Conservation (phyloP, 2,113 vertebrate species). For the Calyptommatus sinebrachiatus region DNA sequence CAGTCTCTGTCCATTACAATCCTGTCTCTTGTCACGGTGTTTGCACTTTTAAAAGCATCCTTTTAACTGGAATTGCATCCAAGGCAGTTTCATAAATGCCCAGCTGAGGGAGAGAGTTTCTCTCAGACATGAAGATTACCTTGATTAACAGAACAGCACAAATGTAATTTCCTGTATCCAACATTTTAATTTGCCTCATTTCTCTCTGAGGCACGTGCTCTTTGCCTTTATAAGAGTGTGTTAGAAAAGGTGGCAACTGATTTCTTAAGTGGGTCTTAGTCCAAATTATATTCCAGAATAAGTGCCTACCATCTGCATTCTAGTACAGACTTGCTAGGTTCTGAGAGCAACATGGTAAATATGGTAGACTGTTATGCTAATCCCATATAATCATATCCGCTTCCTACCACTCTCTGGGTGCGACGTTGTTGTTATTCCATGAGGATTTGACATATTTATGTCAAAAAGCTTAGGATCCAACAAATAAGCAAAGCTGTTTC, state of each 20-base stretch:
- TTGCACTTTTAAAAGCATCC: background rate
- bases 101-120: background rate
- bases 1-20: conserved; percentile 59
- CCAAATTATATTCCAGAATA: too few relatives aligned
- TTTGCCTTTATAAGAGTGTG: background rate
- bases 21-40: conserved; percentile 59
- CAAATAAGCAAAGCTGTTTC: too few relatives aligned
- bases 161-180: background rate
- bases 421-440: too few relatives aligned
- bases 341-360: too few relatives aligned
- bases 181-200: background rate
- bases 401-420: too few relatives aligned
- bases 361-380: too few relatives aligned
- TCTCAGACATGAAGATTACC: background rate
- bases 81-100: background rate
- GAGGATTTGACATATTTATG: too few relatives aligned
- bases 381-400: too few relatives aligned
- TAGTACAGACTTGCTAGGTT: too few relatives aligned
- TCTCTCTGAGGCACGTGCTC: background rate
- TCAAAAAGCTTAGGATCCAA: too few relatives aligned
- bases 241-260: background rate
- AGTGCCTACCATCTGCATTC: too few relatives aligned
- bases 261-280: too few relatives aligned
- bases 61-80: conserved; percentile 33
- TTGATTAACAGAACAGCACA: background rate